These are phyloP conservation scores for Drosophila setosimentum DNA, from an alignment of 2,888 invertebrate species.

Conservation along the genomic window DNA sequence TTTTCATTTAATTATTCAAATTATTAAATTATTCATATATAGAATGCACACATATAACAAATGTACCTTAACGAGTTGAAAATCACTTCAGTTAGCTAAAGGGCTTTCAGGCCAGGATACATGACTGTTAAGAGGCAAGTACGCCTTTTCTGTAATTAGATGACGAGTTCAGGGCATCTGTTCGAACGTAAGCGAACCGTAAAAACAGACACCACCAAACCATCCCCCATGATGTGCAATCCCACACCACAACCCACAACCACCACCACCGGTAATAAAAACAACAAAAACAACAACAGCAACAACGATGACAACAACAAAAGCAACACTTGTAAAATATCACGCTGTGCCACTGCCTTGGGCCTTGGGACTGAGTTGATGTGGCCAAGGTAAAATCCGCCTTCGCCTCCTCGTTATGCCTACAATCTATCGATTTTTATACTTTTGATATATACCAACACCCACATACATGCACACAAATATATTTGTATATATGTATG, in stretches of 20 bases:
- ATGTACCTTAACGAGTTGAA: not conserved
- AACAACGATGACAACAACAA: constrained; percentile 44
- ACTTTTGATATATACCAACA: constrained; percentile 15
- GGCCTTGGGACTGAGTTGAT: constrained; percentile 45
- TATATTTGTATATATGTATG: not conserved
- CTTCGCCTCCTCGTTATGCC: constrained; percentile 41
- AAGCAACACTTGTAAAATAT: constrained; percentile 74
- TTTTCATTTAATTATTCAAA: not conserved
- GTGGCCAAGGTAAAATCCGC: constrained; percentile 65
- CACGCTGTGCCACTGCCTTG: constrained; percentile 61
- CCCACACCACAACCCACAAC: constrained; percentile 27
- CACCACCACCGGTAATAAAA: constrained; percentile 19
- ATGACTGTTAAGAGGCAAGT: constrained; percentile 31
- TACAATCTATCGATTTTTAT: constrained; percentile 74
- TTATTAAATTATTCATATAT: not conserved
- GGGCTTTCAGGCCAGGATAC: not conserved
- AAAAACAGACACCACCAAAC: constrained; percentile 62
- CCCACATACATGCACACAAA: not conserved
- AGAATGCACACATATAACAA: not conserved
- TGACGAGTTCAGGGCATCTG: constrained; percentile 70
- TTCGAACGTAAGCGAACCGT: constrained; percentile 69
- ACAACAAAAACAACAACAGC: constrained; percentile 7
- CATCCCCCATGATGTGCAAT: constrained; percentile 24
- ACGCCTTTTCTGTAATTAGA: constrained; percentile 74
- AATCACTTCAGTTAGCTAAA: not conserved